Conservation (phyloP, 2,888 invertebrate species). For the Campoplex nolae region DNA sequence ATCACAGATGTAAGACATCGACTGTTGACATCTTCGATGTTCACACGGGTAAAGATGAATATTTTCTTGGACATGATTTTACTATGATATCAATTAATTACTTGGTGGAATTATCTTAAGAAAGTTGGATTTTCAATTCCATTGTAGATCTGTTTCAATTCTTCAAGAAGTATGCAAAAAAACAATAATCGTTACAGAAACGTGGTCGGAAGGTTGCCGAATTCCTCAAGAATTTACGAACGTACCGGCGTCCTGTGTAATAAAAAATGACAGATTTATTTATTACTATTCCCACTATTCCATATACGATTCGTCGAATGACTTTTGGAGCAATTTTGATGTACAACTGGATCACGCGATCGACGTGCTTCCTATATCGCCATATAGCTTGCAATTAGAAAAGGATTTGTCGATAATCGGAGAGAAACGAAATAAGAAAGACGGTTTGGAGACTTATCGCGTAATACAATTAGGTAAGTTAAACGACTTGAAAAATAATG, state of each 20-base stretch:
- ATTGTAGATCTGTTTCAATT: background rate
- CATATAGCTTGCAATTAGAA: background rate
- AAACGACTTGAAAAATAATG: background rate
- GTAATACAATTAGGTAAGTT: background rate
- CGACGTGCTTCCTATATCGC: background rate
- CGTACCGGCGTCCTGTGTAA: constrained; percentile 74
- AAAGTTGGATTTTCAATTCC: too few species aligned
- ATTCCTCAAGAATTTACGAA: constrained; percentile 76
- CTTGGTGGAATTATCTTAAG: too few species aligned
- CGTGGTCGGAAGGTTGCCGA: constrained; percentile 72
- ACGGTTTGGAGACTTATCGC: background rate
- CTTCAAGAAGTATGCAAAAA: background rate
- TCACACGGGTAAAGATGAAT: constrained; percentile 71
- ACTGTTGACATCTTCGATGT: constrained; percentile 76
- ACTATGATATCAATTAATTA: background rate
- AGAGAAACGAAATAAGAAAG: background rate
- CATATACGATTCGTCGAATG: constrained; percentile 69
- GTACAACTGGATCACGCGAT: too few species aligned
- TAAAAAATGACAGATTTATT: constrained; percentile 71
- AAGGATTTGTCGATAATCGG: background rate
- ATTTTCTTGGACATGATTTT: background rate
- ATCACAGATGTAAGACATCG: constrained; percentile 73
- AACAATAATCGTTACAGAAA: constrained; percentile 57
- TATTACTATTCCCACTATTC: constrained; percentile 73
- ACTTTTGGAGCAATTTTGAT: constrained; percentile 71